These are phyloP conservation scores for Pissodes strobi DNA, from an alignment of 1,140 invertebrate species.

Conservation along the genomic window DNA sequence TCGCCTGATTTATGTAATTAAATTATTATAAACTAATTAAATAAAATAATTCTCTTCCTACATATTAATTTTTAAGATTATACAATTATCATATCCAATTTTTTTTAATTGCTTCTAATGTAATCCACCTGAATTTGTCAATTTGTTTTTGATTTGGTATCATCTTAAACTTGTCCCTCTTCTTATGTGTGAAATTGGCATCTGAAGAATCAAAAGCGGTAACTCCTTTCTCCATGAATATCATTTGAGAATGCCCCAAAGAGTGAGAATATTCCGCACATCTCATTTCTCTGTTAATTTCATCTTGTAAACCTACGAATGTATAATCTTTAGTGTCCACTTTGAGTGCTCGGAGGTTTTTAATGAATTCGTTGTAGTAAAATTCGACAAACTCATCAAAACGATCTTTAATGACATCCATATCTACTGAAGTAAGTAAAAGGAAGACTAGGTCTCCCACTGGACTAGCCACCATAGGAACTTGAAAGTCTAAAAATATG, in stretches of 20 bases:
- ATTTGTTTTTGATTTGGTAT: conserved; percentile 8
- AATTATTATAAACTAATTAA: no score
- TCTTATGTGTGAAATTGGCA: not conserved
- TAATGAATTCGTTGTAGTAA: conserved; percentile 54
- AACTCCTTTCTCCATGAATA: conserved; percentile 12
- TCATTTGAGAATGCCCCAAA: conserved; percentile 4
- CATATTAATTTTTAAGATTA: no score
- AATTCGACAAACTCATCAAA: conserved; percentile 56
- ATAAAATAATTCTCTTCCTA: no score
- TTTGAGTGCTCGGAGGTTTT: conserved; percentile 16
- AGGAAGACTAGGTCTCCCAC: conserved; percentile 62
- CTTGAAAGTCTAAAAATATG: conserved; percentile 21
- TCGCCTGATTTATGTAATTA: no score
- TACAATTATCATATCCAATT: no score
- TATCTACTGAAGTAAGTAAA: conserved; percentile 58
- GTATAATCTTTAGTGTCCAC: conserved; percentile 9
- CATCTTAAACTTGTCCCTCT: not conserved
- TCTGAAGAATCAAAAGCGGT: conserved; percentile 5
- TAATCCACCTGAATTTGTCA: conserved; percentile 18
- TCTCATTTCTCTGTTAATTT: conserved; percentile 21
- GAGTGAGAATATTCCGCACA: conserved; percentile 18
- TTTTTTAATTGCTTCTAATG: conserved; percentile 9
- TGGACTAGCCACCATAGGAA: conserved; percentile 47
- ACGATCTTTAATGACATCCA: conserved; percentile 48
- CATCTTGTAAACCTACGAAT: conserved; percentile 15